Percentiles rank a stretch among this genome's conserved stretches.
phyloP scores from a whole-genome alignment of 1,140 invertebrate species.

The Mesaphorura yosii region DNA sequence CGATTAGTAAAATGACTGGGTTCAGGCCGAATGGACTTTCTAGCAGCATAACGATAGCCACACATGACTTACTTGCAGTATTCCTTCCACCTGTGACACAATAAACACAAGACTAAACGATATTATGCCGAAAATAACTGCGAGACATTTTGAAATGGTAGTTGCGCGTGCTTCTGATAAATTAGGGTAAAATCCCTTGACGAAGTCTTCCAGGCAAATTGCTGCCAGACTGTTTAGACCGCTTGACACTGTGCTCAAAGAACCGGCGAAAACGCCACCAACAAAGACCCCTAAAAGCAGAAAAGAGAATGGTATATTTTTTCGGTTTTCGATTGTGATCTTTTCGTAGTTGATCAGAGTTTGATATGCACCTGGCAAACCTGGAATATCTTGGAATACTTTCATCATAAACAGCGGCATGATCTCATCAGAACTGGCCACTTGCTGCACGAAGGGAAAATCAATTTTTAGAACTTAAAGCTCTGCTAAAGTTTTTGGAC shows the following conservation, averaged over 20 bases:
- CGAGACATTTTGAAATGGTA: slow-evolving; percentile 17
- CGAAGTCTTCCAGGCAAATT: slow-evolving; percentile 75
- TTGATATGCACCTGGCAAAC: too few species aligned
- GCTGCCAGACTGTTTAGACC: slow-evolving; percentile 81
- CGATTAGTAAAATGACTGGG: too few species aligned
- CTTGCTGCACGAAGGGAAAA: too few species aligned
- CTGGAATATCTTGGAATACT: too few species aligned
- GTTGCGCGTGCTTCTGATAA: slow-evolving; percentile 13
- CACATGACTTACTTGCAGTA: slow-evolving; percentile 7
- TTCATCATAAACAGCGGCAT: too few species aligned
- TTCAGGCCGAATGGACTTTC: too few species aligned
- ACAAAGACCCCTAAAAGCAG: slow-evolving; percentile 27
- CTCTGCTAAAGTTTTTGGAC: too few species aligned
- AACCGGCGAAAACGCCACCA: slow-evolving; percentile 75
- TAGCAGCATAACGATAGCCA: background rate
- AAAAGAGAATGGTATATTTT: too few species aligned
- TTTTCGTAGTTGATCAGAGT: too few species aligned
- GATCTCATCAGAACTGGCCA: too few species aligned
- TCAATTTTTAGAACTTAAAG: too few species aligned
- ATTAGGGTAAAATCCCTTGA: slow-evolving; percentile 38
- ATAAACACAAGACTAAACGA: slow-evolving; percentile 20
- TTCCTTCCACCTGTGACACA: slow-evolving; percentile 3
- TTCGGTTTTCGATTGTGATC: too few species aligned
- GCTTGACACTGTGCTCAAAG: slow-evolving; percentile 79
- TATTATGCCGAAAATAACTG: slow-evolving; percentile 11